These are phyloP conservation scores for Eulacestoma nigropectus DNA, from an alignment of 2,113 vertebrate species.

Conservation along the genomic window DNA sequence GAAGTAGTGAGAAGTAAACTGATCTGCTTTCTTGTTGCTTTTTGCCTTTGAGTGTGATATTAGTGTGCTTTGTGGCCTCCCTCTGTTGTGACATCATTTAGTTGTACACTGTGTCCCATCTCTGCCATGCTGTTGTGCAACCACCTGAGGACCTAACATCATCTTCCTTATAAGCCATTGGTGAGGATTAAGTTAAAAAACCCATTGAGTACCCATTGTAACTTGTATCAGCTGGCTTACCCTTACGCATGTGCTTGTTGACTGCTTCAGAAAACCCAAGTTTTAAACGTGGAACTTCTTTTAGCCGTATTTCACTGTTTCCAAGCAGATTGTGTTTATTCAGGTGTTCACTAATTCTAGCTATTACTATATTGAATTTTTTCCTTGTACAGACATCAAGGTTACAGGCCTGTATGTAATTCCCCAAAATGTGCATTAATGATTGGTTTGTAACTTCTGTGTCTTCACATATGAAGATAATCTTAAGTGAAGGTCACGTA, in stretches of 20 bases:
- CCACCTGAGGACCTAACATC: not conserved
- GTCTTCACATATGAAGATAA: not conserved
- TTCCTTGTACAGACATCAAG: not conserved
- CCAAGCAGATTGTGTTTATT: not conserved
- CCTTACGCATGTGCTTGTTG: not conserved
- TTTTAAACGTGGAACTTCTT: not conserved
- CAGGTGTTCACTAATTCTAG: not conserved
- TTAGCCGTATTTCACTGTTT: not conserved
- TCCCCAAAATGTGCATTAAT: not conserved
- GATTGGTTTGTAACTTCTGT: not conserved
- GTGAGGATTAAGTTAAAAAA: not conserved
- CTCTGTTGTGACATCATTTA: not conserved
- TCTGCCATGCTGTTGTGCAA: not conserved
- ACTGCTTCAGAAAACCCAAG: not conserved
- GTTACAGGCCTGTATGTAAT: not conserved
- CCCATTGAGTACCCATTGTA: fast-evolving
- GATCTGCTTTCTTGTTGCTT: not conserved
- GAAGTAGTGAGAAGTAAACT: not conserved
- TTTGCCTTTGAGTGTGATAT: not conserved
- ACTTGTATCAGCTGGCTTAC: not conserved
- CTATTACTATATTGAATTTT: not conserved
- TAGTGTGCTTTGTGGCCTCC: not conserved
- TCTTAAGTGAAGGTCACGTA: not conserved
- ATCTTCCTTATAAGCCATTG: not conserved
- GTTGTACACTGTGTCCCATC: not conserved